Percentiles rank a stretch among this genome's conserved stretches.
Conservation (phyloP, 2,888 invertebrate species). For the Pilophorus perplexus region DNA sequence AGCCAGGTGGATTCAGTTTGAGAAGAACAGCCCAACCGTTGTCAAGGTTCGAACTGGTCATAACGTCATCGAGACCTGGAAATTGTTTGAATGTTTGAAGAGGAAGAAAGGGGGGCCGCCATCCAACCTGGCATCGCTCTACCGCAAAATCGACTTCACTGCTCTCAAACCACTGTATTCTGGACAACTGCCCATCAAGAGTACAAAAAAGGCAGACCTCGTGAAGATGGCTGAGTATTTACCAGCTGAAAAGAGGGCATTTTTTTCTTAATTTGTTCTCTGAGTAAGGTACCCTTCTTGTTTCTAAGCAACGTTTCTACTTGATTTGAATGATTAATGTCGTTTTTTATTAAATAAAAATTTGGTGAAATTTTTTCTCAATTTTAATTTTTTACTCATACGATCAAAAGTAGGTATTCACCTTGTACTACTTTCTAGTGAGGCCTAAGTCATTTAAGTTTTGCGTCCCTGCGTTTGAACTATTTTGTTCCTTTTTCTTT, state of each 20-base stretch:
- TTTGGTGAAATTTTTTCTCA: too few relatives aligned
- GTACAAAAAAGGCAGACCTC: slow-evolving; percentile 13
- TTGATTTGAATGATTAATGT: too few relatives aligned
- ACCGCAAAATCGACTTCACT: slow-evolving; percentile 1
- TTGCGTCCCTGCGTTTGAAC: too few relatives aligned
- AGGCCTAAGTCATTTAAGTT: too few relatives aligned
- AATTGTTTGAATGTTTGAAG: background rate
- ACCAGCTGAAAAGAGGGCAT: slow-evolving; percentile 6
- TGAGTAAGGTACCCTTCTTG: too few relatives aligned
- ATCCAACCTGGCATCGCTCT: background rate
- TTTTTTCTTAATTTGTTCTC: too few relatives aligned
- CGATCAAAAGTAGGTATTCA: too few relatives aligned
- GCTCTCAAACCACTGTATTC: background rate
- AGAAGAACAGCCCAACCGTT: background rate
- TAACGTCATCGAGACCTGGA: slow-evolving; percentile 9
- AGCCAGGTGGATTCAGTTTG: slow-evolving; percentile 11
- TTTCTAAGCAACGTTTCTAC: too few relatives aligned
- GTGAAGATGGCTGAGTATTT: slow-evolving; percentile 25
- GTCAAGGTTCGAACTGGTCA: background rate
- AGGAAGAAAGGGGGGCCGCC: slow-evolving; percentile 4
- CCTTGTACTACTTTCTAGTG: too few relatives aligned
- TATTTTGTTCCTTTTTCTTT: too few relatives aligned
- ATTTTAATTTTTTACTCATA: too few relatives aligned
- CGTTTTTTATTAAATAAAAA: too few relatives aligned
- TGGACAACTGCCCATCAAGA: slow-evolving; percentile 14